Conservation (phyloP, 2,113 vertebrate species). For the Bombycilla garrulus region DNA sequence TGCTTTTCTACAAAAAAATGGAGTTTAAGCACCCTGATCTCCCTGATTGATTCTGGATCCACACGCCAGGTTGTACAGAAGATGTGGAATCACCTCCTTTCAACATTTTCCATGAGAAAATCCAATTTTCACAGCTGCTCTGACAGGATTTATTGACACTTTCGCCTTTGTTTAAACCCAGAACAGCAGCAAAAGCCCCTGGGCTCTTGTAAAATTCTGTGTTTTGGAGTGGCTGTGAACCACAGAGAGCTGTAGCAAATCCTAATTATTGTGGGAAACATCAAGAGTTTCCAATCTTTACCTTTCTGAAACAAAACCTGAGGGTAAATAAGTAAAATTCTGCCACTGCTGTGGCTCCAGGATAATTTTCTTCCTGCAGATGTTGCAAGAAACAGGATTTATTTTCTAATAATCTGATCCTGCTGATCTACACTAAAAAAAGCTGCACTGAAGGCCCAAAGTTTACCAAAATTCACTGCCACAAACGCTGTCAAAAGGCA, state of each 20-base stretch:
- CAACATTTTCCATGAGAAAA: not conserved
- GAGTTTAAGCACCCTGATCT: not conserved
- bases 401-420: not conserved
- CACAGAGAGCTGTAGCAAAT: not conserved
- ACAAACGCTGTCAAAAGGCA: accelerated
- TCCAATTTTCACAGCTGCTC: not conserved
- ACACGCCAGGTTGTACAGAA: accelerated
- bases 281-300: not conserved
- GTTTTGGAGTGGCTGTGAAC: not conserved
- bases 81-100: not conserved
- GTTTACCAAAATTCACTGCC: not conserved
- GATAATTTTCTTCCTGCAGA: not conserved
- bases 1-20: accelerated
- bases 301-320: not conserved
- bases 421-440: not conserved
- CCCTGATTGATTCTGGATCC: not conserved
- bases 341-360: not conserved
- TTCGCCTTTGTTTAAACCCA: not conserved
- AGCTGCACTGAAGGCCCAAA: not conserved
- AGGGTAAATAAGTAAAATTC: accelerated
- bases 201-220: not conserved
- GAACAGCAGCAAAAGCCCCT: not conserved
- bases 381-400: not conserved
- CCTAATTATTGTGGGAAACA: not conserved
- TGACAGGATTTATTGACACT: not conserved